These are phyloP conservation scores for Nowickia ferox DNA, from an alignment of 2,888 invertebrate species.

Conservation along the genomic window DNA sequence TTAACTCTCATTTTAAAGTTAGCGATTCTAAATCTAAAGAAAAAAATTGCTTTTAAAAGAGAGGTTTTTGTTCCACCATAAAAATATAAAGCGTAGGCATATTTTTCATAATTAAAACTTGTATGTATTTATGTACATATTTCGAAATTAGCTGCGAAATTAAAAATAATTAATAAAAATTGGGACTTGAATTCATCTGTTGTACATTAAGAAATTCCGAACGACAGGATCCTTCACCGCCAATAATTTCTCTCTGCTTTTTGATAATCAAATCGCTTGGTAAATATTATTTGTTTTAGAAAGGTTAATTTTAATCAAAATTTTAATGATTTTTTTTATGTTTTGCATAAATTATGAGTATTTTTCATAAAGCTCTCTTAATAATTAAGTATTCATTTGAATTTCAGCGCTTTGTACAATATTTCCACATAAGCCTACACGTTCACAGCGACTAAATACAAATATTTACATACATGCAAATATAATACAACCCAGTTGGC, in stretches of 20 bases:
- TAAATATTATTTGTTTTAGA: not conserved
- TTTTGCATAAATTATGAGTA: conserved; percentile 14
- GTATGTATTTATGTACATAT: too few relatives aligned
- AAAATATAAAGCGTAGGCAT: too few relatives aligned
- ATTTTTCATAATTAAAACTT: too few relatives aligned
- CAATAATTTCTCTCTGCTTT: too few relatives aligned
- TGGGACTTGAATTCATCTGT: too few relatives aligned
- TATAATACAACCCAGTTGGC: too few relatives aligned
- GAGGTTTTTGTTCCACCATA: too few relatives aligned
- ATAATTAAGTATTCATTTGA: not conserved
- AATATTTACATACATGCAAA: not conserved
- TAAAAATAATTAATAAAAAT: too few relatives aligned
- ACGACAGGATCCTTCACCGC: too few relatives aligned
- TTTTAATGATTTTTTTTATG: not conserved
- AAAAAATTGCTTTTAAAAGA: not conserved
- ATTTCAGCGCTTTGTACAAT: conserved; percentile 23
- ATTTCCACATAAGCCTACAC: not conserved
- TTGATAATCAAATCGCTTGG: too few relatives aligned
- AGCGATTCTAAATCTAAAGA: conserved; percentile 3
- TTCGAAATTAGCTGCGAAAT: too few relatives aligned
- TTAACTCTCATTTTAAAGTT: not conserved
- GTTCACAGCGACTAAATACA: not conserved
- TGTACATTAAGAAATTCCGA: too few relatives aligned
- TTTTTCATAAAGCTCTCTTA: not conserved
- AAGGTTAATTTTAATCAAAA: not conserved